These are phyloP conservation scores for Falco berigora DNA, from an alignment of 2,797 vertebrate genomes.

Conservation along the genomic window DNA sequence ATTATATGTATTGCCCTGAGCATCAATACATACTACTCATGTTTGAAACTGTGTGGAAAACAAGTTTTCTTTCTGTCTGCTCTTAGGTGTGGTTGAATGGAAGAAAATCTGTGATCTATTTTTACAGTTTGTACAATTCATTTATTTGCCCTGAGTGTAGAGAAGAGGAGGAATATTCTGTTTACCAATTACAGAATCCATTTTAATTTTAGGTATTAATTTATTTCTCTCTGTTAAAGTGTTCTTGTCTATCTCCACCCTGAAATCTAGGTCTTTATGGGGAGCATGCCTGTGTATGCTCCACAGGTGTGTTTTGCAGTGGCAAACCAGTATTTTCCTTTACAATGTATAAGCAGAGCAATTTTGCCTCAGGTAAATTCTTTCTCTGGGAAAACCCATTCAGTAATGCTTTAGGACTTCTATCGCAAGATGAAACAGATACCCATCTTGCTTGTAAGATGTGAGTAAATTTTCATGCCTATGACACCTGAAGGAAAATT, in stretches of 20 bases:
- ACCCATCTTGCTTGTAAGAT: not conserved
- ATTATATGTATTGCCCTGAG: not conserved
- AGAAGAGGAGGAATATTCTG: not conserved
- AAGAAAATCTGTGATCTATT: not conserved
- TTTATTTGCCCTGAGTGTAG: not conserved
- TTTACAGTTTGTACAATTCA: not conserved
- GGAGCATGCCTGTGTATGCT: not conserved
- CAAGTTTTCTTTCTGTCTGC: not conserved
- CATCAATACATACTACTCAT: fast-evolving
- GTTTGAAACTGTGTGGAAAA: not conserved
- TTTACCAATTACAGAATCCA: not conserved
- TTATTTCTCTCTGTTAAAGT: not conserved
- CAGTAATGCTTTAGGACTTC: not conserved
- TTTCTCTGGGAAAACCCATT: not conserved
- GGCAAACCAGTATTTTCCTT: not conserved
- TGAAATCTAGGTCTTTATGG: not conserved
- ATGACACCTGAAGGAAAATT: not conserved
- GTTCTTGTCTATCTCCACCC: not conserved
- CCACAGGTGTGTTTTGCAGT: not conserved
- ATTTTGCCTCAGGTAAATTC: not conserved
- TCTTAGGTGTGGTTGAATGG: not conserved
- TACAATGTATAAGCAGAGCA: not conserved
- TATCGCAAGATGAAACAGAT: not conserved
- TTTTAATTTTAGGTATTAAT: not conserved
- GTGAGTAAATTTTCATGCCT: not conserved